Conservation (phyloP, 2,888 invertebrate species). For the Crossocerus cetratus region DNA sequence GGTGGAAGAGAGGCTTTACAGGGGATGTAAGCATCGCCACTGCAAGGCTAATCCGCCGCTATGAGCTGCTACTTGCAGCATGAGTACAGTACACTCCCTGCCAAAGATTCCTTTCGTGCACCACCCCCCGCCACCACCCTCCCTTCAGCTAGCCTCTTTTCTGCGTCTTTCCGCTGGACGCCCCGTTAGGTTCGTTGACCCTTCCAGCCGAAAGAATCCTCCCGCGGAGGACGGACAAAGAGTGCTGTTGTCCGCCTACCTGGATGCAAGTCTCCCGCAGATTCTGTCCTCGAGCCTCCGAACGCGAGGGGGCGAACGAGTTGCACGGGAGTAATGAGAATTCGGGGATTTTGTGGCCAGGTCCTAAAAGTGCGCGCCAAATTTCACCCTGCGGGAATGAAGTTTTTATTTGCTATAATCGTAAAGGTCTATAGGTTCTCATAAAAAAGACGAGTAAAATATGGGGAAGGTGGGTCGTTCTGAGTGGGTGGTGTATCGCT, state of each 20-base stretch:
- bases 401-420: no score
- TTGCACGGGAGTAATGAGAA: no score
- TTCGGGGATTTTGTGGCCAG: no score
- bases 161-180: constrained; percentile 48
- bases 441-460: no score
- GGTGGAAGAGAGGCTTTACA: constrained; percentile 67
- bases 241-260: not conserved
- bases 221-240: constrained; percentile 20
- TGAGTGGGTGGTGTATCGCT: not conserved
- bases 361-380: no score
- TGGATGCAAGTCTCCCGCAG: not conserved
- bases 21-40: constrained; percentile 76
- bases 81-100: constrained; percentile 70
- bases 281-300: no score
- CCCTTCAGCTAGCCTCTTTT: constrained; percentile 46
- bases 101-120: constrained; percentile 62
- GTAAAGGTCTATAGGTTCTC: no score
- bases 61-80: constrained; percentile 74
- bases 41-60: constrained; percentile 76
- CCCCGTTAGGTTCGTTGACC: constrained; percentile 56
- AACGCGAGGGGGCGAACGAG: no score
- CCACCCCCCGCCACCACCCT: constrained; percentile 15
- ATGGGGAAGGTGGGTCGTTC: not conserved
- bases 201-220: constrained; percentile 7
- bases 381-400: no score